Evolutionary conservation across 2,113 vertebrate genomes (phyloP), one percentile per base, ranked within the genome.

Genomic region (Axis porcinus): DNA sequence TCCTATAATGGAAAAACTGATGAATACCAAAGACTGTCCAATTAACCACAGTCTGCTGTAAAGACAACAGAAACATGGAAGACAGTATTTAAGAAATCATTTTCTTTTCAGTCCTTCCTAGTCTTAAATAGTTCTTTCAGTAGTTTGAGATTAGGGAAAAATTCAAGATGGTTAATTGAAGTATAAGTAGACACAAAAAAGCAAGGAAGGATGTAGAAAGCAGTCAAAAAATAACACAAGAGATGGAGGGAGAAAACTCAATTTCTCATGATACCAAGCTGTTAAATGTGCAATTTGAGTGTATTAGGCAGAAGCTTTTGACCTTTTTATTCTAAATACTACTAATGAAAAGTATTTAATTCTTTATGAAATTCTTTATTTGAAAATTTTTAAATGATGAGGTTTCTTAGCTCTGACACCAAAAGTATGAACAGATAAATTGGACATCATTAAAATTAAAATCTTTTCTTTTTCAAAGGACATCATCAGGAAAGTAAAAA

Each of bases 51-150:
- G 2, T 62, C 36, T 85, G 36, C 16, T 62, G 25, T 78, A 86
- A 95, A 93, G 54, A 88, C 7, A 19, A 91, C 67, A 94, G 21
- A 57, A 27, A 9, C 23, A 45, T 36, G 9, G 27, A 86, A 94
- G 54, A 91, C 0, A 88, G 52, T 70, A 94, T 86, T 97, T 27
- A 86, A 95, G 79, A 89, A 92, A 94, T 19, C 62, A 86, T 67
- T n/a, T 92, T 87, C 33, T 81, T 89, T 97, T 92, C 43, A 94
- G 23, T 78, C 92, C 89, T 89, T 94, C 28, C 60, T 83, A 47
- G 15, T 82, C 70, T 92, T 87, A 21, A 64, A 52, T 5, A 92
- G 54, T 89, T 96, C 47, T 45, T 97, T 40, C n/a, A 86, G 33
- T 57, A 83, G 21, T 87, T 62, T 81, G 43, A 36, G 47, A 87